Evolutionary conservation across 2,888 invertebrate species (phyloP), one percentile per base, ranked within the genome.

Genomic region (Melieria omissa): DNA sequence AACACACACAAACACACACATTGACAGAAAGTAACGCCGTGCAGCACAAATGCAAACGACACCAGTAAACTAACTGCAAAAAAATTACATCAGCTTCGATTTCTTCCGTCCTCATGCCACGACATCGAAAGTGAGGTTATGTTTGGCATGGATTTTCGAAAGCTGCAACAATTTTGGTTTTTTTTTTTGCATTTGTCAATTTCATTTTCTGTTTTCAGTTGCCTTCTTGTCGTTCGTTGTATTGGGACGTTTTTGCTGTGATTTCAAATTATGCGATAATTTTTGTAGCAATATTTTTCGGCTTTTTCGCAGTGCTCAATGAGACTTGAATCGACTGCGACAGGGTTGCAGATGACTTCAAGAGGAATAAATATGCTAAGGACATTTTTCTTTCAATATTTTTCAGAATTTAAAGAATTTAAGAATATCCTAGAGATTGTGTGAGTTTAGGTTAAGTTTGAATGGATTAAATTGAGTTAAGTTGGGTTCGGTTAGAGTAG

Each of bases 191-290:
- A 41, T 45, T 52, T 52, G 6, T 52, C 4, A 12, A 12, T 49
- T 49, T 49, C 49, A 10, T 49, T 49, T 49, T 49, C 49, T 49
- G 9, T 12, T 49, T 29, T 29, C 29, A 29, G 29, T 3, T 29
- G 29, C 1, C 29, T 29, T 29, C 29, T 29, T 29, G 29, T 29
- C 29, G 29, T 29, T 29, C 29, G 29, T 29, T 29, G 29, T 29
- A 29, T 29, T 29, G 29, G 29, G 29, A 29, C 29, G 29, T 29
- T 29, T 29, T 61, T 54, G 62, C 62, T 69, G 61, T 69, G 62
- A 69, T 69, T 62, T 69, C 62, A 69, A 69, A 69, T 69, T 69
- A 69, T 63, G 62, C 69, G 55, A 69, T 69, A 62, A 69, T 62
- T 69, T 69, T 14, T 46, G 29, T n/a, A 46, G 55, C 62, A 63